Evolutionary conservation across 2,888 invertebrate species (phyloP).

Genomic region (Nyleta sp.): DNA sequence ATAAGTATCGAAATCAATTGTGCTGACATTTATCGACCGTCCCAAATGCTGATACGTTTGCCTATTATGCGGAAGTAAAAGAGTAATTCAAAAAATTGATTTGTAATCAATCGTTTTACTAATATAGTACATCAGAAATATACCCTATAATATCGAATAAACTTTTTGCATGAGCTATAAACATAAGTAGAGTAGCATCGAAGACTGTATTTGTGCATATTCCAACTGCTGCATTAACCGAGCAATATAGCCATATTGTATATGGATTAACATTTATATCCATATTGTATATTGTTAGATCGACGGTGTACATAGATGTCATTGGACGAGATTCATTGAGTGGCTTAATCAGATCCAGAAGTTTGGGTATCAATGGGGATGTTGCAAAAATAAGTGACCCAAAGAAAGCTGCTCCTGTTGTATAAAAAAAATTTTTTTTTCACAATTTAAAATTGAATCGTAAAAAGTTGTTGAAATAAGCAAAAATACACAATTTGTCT

Average conservation of each 20-base stretch:
- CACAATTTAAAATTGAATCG: neutral
- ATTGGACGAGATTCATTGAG: constrained; percentile 11
- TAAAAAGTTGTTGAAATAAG: neutral
- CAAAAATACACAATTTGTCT: neutral
- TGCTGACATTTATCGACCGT: too few species aligned
- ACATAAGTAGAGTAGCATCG: constrained; percentile 18
- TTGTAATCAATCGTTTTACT: too few species aligned
- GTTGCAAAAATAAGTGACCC: neutral
- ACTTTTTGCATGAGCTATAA: constrained; percentile 21
- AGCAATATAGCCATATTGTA: neutral
- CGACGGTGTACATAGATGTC: neutral
- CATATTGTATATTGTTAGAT: constrained; percentile 21
- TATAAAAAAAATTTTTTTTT: neutral
- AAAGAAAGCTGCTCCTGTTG: neutral
- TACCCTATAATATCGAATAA: constrained; percentile 22
- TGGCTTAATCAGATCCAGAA: constrained; percentile 11
- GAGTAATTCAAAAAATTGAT: too few species aligned
- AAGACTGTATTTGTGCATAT: neutral
- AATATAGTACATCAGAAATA: too few species aligned
- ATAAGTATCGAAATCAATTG: too few species aligned
- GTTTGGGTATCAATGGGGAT: neutral
- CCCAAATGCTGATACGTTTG: too few species aligned
- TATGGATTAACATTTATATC: constrained; percentile 16
- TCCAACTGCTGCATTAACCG: constrained; percentile 9
- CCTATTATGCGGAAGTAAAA: too few species aligned